These are phyloP conservation scores for Mormyrus iriodes DNA, from an alignment of 2,113 vertebrate species.

Conservation along the genomic window DNA sequence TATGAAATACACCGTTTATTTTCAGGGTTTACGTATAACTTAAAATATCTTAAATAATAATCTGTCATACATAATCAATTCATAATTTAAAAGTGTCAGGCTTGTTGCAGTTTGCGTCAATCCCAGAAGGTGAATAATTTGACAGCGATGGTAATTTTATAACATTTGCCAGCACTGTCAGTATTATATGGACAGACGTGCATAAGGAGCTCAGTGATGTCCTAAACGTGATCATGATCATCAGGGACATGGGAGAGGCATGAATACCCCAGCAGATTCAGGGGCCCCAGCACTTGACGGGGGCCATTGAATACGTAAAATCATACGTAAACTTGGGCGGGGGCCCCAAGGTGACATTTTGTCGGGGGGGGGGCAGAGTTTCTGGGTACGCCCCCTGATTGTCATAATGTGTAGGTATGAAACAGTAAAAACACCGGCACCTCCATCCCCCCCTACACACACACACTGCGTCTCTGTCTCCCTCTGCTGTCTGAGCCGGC, in stretches of 20 bases:
- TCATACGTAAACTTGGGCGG: not conserved
- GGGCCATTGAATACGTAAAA: not conserved
- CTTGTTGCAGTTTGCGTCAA: not conserved
- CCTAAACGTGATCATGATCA: not conserved
- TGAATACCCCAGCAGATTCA: not conserved
- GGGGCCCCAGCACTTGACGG: not conserved
- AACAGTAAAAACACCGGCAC: not conserved
- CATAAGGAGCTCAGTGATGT: not conserved
- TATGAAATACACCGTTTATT: not conserved
- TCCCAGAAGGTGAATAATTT: not conserved
- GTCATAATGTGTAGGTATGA: not conserved
- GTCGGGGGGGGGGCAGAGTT: not conserved
- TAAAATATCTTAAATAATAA: not conserved
- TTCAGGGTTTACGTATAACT: not conserved
- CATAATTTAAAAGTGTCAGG: not conserved
- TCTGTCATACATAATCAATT: not conserved
- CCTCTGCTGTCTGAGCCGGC: slow-evolving; percentile 13
- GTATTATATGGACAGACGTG: not conserved
- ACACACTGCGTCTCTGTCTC: slow-evolving; percentile 6
- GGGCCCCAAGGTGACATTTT: not conserved
- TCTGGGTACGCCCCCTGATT: not conserved
- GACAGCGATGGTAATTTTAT: not conserved
- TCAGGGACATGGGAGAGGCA: not conserved
- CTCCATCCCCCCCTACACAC: not conserved
- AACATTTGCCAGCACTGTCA: not conserved